Evolutionary conservation across 2,113 vertebrate genomes (phyloP), one percentile per base, ranked within the genome.

Genomic region (Eclectus roratus): DNA sequence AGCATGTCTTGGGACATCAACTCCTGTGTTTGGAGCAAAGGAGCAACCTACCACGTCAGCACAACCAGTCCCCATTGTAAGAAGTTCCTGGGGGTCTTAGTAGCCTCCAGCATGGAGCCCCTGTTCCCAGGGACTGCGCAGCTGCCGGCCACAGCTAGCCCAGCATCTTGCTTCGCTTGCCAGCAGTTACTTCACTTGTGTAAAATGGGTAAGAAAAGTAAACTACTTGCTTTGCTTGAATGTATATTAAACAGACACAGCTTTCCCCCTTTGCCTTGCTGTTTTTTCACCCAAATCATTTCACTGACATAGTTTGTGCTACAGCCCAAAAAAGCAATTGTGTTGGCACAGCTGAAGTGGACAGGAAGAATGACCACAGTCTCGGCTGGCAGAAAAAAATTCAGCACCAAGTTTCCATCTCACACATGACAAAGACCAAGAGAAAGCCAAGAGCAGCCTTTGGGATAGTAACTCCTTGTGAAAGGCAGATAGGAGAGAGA

Each of bases 91-190:
- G 39, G 46, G 7, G 3, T 37, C 29, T 18, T 29, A 7, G n/a
- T 4, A 4, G 12, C 23, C 24, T 66, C 72, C 53, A 66, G 72
- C n/a, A 39, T 3, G 18, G 44, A 73, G 7, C 7, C 16, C 9
- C 19, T 5, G 0, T 43, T 39, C 31, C 37, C 50, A 25, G 66
- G 23, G 39, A 9, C 52, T 88, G 72, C 64, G 29, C 24, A 85
- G 58, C 37, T 91, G 44, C 15, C 0, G 5, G 74, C 31, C 63
- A 73, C 56, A 47, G 61, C 77, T 46, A 37, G 23, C 20, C 31
- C 14, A 3, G 37, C 0, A 0, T 60, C 49, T 80, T 2, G 1
- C 49, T n/a, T 83, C 10, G 0, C 39, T 49, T 41, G 35, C 47
- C 63, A 94, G 35, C 31, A 44, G 44, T 68, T 81, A 56, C 58